These are phyloP conservation scores for Thymelicus acteon DNA, from an alignment of 2,888 invertebrate genomes.

Conservation along the genomic window DNA sequence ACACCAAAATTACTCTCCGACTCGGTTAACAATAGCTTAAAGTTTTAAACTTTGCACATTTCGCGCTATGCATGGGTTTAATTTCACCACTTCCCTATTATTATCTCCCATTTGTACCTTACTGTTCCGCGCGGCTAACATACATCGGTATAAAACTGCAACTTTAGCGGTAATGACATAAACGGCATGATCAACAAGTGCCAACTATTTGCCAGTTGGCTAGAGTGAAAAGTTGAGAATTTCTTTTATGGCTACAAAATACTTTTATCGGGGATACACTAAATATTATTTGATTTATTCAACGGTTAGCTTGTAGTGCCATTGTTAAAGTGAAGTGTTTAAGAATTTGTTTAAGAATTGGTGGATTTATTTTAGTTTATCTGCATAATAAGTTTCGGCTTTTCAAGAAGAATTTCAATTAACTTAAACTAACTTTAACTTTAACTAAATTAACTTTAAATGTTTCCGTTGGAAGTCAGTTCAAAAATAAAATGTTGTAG, in stretches of 20 bases:
- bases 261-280: background rate
- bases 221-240: background rate
- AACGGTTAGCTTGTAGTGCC: background rate
- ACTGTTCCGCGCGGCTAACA: background rate
- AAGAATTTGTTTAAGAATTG: background rate
- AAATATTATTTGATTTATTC: slow-evolving; percentile 7
- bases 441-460: too few species aligned
- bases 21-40: too few species aligned
- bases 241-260: background rate
- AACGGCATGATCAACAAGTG: slow-evolving; percentile 3
- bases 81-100: background rate
- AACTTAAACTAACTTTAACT: too few species aligned
- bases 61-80: background rate
- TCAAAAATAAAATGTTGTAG: background rate
- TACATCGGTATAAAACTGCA: background rate
- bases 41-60: too few species aligned
- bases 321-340: background rate
- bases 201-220: slow-evolving; percentile 6
- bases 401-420: too few species aligned
- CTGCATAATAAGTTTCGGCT: too few species aligned
- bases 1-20: too few species aligned
- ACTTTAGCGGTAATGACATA: slow-evolving; percentile 1
- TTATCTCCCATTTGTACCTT: background rate
- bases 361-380: too few species aligned
- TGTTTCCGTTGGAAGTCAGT: slow-evolving; percentile 6